These are phyloP conservation scores for Epirrita christyi DNA, from an alignment of 2,888 invertebrate species.

Conservation along the genomic window DNA sequence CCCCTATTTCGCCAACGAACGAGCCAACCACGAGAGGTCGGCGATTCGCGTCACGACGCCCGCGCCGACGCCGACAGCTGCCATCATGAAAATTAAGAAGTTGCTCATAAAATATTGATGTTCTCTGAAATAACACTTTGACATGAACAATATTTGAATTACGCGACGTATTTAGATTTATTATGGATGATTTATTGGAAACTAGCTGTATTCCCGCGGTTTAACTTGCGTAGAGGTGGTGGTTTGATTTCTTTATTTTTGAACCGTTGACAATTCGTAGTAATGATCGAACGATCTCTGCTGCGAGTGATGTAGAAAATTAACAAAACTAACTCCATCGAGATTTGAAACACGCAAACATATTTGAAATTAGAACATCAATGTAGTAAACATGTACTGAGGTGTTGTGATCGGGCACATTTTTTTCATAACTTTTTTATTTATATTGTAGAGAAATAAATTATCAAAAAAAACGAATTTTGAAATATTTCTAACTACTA, in stretches of 20 bases:
- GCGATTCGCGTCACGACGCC: constrained; percentile 61
- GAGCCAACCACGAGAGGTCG: constrained; percentile 68
- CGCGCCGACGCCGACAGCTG: constrained; percentile 29
- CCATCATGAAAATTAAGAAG: constrained; percentile 35
- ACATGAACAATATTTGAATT: constrained; percentile 9
- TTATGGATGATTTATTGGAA: background rate
- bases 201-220: no score
- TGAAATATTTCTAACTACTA: no score
- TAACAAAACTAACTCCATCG: background rate
- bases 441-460: no score
- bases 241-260: no score
- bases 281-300: background rate
- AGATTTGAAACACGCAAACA: no score
- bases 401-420: no score
- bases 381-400: no score
- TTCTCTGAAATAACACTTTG: constrained; percentile 17
- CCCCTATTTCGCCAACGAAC: constrained; percentile 77
- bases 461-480: no score
- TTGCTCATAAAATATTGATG: constrained; percentile 36
- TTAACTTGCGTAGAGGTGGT: no score
- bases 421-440: no score
- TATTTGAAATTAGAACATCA: no score
- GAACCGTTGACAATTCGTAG: no score
- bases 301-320: background rate
- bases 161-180: constrained; percentile 4